Percentiles rank a stretch among this genome's conserved stretches.
phyloP scores from a whole-genome alignment of 1,140 invertebrate species.

The Protaetia brevitarsis region DNA sequence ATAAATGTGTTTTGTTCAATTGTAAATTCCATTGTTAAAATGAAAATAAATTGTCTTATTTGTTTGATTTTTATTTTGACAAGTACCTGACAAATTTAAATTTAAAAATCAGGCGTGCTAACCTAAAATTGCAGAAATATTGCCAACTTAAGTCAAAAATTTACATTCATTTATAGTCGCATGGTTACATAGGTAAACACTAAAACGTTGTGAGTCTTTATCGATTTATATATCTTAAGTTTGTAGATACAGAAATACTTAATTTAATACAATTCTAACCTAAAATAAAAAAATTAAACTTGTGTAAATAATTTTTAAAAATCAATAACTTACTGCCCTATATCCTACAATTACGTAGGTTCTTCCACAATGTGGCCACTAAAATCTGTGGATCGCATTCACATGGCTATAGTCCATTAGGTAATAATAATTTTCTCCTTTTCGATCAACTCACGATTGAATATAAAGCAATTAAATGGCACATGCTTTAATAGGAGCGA shows the following conservation, averaged over 20 bases:
- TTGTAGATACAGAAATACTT: background rate
- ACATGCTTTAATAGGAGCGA: background rate
- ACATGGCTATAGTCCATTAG: background rate
- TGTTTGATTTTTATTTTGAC: background rate
- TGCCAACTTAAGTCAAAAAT: background rate
- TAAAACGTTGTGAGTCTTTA: background rate
- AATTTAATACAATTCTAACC: background rate
- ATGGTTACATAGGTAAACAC: background rate
- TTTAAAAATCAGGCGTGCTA: background rate
- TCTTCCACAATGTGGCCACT: background rate
- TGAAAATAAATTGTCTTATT: background rate
- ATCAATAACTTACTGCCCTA: no score
- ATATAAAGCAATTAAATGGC: background rate
- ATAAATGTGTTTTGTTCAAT: background rate
- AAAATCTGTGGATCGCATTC: background rate
- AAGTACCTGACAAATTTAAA: background rate
- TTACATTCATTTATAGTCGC: background rate
- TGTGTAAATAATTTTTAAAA: background rate
- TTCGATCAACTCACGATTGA: background rate
- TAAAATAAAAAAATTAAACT: background rate
- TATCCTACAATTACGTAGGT: background rate
- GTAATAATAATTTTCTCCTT: background rate
- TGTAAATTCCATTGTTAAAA: constrained; percentile 4
- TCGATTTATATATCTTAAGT: background rate
- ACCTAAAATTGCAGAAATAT: background rate